Conservation (phyloP, 2,888 invertebrate genomes). For the Drosophila fungiperda region DNA sequence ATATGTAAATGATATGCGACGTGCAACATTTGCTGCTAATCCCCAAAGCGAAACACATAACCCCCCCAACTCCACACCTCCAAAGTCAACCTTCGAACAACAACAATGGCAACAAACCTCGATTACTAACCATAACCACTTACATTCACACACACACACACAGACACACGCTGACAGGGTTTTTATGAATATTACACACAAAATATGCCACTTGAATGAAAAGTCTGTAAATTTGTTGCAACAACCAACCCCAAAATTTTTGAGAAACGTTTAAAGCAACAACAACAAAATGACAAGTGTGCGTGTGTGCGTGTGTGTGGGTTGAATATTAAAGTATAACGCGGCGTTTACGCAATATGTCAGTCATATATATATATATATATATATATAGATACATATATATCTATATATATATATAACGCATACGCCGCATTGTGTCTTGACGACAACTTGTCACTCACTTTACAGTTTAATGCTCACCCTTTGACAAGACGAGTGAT, state of each 20-base stretch:
- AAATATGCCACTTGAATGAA: constrained; percentile 65
- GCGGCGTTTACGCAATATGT: constrained; percentile 52
- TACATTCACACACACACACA: constrained; percentile 21
- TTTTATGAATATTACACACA: constrained; percentile 65
- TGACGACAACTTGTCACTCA: constrained; percentile 66
- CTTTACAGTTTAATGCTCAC: constrained; percentile 40
- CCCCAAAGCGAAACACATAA: constrained; percentile 36
- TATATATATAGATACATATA: neutral
- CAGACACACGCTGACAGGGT: constrained; percentile 8
- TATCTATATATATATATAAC: constrained; percentile 27
- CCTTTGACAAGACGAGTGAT: constrained; percentile 22
- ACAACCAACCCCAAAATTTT: constrained; percentile 25
- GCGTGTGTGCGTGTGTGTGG: constrained; percentile 9
- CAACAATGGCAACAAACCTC: constrained; percentile 6
- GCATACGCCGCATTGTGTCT: constrained; percentile 41
- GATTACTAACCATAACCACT: constrained; percentile 42
- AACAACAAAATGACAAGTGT: neutral
- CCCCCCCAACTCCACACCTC: neutral
- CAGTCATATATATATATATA: neutral
- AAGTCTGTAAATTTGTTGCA: constrained; percentile 49
- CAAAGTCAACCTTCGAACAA: neutral
- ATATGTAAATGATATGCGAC: constrained; percentile 63
- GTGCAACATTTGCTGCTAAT: constrained; percentile 65
- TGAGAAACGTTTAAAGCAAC: constrained; percentile 20
- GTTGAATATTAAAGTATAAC: constrained; percentile 51